A percentile compares a stretch with the other conserved stretches of the same genome.
Evolutionary conservation across 2,797 vertebrate genomes (phyloP).

Genomic region (Syngnathus acus): DNA sequence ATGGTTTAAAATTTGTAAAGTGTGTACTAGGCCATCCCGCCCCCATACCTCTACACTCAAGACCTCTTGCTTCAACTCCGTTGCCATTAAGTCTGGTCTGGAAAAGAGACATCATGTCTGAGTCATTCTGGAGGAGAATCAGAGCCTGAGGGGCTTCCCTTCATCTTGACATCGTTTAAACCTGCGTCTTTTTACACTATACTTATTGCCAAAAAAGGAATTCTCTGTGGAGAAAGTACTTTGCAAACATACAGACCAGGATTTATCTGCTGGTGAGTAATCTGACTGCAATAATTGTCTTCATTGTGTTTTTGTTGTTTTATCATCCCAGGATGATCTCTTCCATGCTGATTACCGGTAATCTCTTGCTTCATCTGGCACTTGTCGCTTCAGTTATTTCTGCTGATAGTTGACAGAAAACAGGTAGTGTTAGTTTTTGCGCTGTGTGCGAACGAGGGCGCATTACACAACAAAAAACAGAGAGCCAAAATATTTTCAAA

Average conservation of each 20-base stretch:
- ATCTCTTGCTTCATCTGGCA: too few relatives aligned
- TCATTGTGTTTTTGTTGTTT: not conserved
- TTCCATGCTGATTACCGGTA: too few relatives aligned
- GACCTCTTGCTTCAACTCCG: not conserved
- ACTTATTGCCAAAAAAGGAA: constrained; percentile 22
- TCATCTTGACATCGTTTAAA: constrained; percentile 9
- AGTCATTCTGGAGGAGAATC: constrained; percentile 24
- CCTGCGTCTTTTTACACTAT: constrained; percentile 5
- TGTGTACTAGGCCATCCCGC: too few relatives aligned
- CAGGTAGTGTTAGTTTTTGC: too few relatives aligned
- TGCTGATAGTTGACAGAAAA: too few relatives aligned
- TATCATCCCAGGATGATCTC: not conserved
- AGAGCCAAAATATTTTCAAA: too few relatives aligned
- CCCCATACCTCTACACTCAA: not conserved
- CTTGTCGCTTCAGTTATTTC: too few relatives aligned
- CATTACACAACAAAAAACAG: too few relatives aligned
- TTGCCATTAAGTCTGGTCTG: constrained; percentile 24
- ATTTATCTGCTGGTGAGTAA: constrained; percentile 5
- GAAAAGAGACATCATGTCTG: constrained; percentile 25
- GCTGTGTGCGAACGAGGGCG: too few relatives aligned
- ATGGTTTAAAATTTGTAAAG: too few relatives aligned
- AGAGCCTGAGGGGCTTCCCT: constrained; percentile 4
- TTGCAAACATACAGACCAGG: not conserved
- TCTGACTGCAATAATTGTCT: not conserved
- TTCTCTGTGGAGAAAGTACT: not conserved